These are phyloP conservation scores for Trissolcus basalis DNA, from an alignment of 1,140 invertebrate species.

Conservation along the genomic window DNA sequence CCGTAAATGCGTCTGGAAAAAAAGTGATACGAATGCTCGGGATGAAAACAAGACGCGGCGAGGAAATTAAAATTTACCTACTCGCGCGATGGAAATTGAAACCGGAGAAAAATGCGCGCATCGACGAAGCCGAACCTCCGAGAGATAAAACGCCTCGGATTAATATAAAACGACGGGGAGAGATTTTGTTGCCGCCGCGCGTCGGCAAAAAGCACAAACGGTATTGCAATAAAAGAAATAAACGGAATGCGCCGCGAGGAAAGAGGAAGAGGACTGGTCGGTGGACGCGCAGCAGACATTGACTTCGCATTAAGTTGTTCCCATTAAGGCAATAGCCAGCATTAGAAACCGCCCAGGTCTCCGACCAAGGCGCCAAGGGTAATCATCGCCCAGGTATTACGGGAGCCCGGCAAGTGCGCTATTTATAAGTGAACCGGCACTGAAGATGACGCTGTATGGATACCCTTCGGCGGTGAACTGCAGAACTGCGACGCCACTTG, in stretches of 20 bases:
- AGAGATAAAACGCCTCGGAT: no score
- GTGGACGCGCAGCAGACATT: constrained; percentile 59
- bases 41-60: no score
- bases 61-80: no score
- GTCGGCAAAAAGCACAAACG: constrained; percentile 20
- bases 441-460: constrained; percentile 1
- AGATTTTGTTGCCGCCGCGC: background rate
- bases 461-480: constrained; percentile 25
- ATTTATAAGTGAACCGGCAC: constrained; percentile 58
- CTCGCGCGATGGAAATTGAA: no score
- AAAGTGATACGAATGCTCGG: no score
- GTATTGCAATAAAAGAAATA: constrained; percentile 40
- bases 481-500: constrained; percentile 20
- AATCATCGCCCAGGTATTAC: constrained; percentile 63
- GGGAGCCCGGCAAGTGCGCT: constrained; percentile 56
- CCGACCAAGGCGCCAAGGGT: constrained; percentile 60
- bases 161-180: no score
- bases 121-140: no score
- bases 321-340: constrained; percentile 54
- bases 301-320: constrained; percentile 67
- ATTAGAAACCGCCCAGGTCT: constrained; percentile 50
- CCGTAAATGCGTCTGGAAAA: no score
- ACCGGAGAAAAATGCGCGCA: no score
- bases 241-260: constrained; percentile 36
- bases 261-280: constrained; percentile 62